Percentiles rank a stretch among this genome's conserved stretches.
These are phyloP conservation scores for Myoxocephalus aenaeus DNA, from an alignment of 2,797 vertebrate species.

Conservation along the genomic window DNA sequence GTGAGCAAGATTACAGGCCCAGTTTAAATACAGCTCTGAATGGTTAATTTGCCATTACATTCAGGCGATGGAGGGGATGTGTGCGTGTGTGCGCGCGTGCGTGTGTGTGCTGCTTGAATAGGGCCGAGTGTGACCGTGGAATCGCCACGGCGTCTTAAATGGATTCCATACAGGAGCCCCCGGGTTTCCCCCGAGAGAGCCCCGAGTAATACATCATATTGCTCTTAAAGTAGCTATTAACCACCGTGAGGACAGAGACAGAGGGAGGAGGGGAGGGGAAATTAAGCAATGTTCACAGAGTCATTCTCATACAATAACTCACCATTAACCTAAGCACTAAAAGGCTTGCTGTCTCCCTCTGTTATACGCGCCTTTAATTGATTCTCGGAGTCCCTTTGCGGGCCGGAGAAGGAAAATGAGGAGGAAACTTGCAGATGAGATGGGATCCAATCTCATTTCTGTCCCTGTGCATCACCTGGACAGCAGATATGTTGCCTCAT, in stretches of 20 bases:
- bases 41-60: conserved; percentile 66
- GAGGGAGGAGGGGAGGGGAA: conserved; percentile 43
- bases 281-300: conserved; percentile 73
- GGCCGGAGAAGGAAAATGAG: conserved; percentile 24
- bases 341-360: conserved; percentile 68
- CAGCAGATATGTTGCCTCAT: conserved; percentile 60
- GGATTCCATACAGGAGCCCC: conserved; percentile 68
- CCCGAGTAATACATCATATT: conserved; percentile 82
- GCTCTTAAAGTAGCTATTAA: conserved; percentile 84
- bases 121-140: conserved; percentile 62
- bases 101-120: conserved; percentile 46
- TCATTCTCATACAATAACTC: conserved; percentile 82
- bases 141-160: conserved; percentile 71
- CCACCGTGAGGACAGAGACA: conserved; percentile 62
- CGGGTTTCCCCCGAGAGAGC: conserved; percentile 71
- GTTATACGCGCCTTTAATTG: conserved; percentile 76
- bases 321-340: conserved; percentile 79
- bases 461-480: neutral
- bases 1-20: conserved; percentile 34
- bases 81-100: neutral
- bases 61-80: conserved; percentile 8
- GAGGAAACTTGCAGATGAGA: conserved; percentile 55
- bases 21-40: conserved; percentile 53
- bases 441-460: conserved; percentile 19
- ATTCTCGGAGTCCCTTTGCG: conserved; percentile 71